These are phyloP conservation scores for Tragelaphus buxtoni DNA, from an alignment of 2,113 vertebrate species.

Conservation along the genomic window DNA sequence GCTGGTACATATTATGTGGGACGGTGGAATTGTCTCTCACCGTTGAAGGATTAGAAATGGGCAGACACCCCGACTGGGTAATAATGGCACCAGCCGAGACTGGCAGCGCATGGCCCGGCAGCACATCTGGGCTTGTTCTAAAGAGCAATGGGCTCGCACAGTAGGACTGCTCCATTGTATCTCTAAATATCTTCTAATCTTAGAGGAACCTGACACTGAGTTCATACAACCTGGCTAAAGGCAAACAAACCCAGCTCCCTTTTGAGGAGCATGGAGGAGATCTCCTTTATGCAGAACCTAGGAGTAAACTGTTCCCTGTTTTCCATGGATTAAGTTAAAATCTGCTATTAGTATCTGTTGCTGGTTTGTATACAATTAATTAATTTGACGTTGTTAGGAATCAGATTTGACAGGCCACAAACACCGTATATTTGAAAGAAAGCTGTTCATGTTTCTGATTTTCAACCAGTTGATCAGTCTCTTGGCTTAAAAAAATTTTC, in stretches of 20 bases:
- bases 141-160: background rate
- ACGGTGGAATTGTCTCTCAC: slow-evolving; percentile 45
- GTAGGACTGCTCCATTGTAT: background rate
- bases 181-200: background rate
- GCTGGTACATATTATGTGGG: slow-evolving; percentile 52
- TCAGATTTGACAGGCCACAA: slow-evolving; percentile 59
- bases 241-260: background rate
- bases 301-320: background rate
- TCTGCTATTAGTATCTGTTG: background rate
- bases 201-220: background rate
- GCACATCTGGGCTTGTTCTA: background rate
- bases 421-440: slow-evolving; percentile 46
- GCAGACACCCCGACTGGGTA: slow-evolving; percentile 58
- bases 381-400: slow-evolving; percentile 60
- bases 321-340: background rate
- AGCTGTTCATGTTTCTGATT: background rate
- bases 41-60: slow-evolving; percentile 63
- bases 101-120: background rate
- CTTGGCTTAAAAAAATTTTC: background rate
- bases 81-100: slow-evolving; percentile 55
- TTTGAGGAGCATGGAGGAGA: rapidly evolving
- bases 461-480: slow-evolving; percentile 24
- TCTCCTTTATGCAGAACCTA: background rate
- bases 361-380: slow-evolving; percentile 57
- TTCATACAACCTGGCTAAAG: background rate